Evolutionary conservation across 2,113 vertebrate species (phyloP).

Genomic region (Nothobranchius furzeri): DNA sequence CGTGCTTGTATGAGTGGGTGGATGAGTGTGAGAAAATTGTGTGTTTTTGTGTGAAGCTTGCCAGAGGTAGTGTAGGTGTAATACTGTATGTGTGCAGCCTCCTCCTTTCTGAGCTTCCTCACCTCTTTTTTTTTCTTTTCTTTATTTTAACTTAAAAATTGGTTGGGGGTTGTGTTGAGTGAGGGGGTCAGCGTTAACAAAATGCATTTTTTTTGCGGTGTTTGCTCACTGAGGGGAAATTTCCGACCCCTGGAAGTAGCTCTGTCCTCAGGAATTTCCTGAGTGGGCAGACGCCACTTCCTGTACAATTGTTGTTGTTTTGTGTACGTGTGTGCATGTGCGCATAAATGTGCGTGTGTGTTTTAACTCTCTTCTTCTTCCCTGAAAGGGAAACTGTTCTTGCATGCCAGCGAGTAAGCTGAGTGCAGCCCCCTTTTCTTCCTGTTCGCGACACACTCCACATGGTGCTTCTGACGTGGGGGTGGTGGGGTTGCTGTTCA

Average conservation of each 20-base stretch:
- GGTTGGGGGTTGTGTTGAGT: no score
- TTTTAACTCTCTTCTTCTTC: constrained; percentile 56
- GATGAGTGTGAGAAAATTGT: constrained; percentile 62
- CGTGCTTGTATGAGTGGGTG: constrained; percentile 65
- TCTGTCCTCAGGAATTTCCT: constrained; percentile 99
- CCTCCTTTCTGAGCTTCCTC: constrained; percentile 24
- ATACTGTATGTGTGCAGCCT: constrained; percentile 31
- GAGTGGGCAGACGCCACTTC: constrained; percentile 97
- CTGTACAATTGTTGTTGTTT: constrained; percentile 90
- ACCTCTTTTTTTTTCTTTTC: constrained; percentile 6
- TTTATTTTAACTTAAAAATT: constrained; percentile 19
- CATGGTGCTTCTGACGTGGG: constrained; percentile 44
- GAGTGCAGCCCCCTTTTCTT: constrained; percentile 63
- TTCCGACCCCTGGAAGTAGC: constrained; percentile 98
- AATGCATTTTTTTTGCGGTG: constrained; percentile 33
- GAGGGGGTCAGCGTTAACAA: constrained; percentile 24
- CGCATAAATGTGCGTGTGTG: constrained; percentile 36
- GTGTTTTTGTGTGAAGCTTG: constrained; percentile 57
- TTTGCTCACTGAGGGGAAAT: constrained; percentile 89
- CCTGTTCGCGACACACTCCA: constrained; percentile 66
- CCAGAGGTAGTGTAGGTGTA: constrained; percentile 63
- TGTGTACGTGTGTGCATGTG: constrained; percentile 30
- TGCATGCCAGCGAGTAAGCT: constrained; percentile 68
- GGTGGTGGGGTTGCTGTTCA: not conserved
- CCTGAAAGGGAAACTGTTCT: constrained; percentile 94